Conservation (phyloP, 1,140 invertebrate species). For the Rhagoletis pomonella region DNA sequence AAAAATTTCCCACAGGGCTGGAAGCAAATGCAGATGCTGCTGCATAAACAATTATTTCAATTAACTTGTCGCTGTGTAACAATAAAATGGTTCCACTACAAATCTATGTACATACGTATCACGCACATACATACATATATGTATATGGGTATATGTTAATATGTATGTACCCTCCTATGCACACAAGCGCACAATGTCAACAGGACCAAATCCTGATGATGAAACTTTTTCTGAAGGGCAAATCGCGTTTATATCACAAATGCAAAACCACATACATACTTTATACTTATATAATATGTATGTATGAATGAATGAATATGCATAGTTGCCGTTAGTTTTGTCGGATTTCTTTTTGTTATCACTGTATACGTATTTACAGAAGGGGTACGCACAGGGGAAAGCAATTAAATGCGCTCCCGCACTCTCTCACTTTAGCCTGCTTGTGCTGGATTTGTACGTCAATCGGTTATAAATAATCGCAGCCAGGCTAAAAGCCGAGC, state of each 20-base stretch:
- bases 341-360: background rate
- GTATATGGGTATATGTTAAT: background rate
- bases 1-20: no score
- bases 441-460: background rate
- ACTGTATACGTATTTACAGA: background rate
- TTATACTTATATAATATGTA: no score
- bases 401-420: background rate
- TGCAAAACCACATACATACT: background rate
- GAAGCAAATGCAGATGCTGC: background rate
- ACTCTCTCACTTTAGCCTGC: background rate
- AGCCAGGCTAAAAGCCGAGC: constrained; percentile 19
- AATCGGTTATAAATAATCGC: constrained; percentile 34
- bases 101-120: background rate
- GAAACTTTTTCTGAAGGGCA: constrained; percentile 13
- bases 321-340: background rate
- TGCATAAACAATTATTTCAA: background rate
- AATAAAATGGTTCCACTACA: background rate
- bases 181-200: constrained; percentile 24
- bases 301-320: background rate
- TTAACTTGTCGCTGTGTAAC: background rate
- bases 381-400: background rate
- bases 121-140: background rate
- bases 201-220: background rate
- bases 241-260: background rate
- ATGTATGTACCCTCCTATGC: no score